phyloP scores from a whole-genome alignment of 2,113 vertebrate genomes.

The Daphoenositta chrysoptera region DNA sequence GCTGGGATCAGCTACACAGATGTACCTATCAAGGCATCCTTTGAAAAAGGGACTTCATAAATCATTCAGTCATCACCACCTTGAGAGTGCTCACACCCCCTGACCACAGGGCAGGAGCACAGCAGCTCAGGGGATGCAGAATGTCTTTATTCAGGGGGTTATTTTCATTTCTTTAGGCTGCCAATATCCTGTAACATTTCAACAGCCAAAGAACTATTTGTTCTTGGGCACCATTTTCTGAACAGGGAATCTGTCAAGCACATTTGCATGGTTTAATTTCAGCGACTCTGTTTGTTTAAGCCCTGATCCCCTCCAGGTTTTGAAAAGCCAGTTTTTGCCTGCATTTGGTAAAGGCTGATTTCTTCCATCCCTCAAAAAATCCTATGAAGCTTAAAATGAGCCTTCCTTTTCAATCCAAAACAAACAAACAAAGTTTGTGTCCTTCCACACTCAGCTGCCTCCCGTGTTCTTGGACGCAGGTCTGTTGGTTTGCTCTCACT shows the following conservation, averaged over 20 bases:
- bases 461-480: neutral
- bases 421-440: neutral
- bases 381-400: neutral
- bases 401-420: neutral
- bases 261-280: slow-evolving; percentile 33
- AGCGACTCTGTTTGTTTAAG: neutral
- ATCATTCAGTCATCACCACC: neutral
- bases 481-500: neutral
- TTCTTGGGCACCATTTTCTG: slow-evolving; percentile 8
- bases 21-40: neutral
- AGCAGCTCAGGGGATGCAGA: neutral
- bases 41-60: neutral
- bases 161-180: neutral
- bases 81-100: neutral
- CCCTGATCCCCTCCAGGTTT: neutral
- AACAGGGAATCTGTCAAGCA: neutral
- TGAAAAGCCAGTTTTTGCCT: neutral
- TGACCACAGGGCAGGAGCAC: neutral
- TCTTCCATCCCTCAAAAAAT: neutral
- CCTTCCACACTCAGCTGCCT: neutral
- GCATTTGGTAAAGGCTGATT: neutral
- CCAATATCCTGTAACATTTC: slow-evolving; percentile 9
- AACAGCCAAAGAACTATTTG: slow-evolving; percentile 40
- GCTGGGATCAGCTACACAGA: neutral
- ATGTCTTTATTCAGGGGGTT: neutral